Percentiles rank a stretch among this genome's conserved stretches.
These are phyloP conservation scores for Leptatherina wallacei DNA, from an alignment of 2,797 vertebrate species.

Conservation along the genomic window DNA sequence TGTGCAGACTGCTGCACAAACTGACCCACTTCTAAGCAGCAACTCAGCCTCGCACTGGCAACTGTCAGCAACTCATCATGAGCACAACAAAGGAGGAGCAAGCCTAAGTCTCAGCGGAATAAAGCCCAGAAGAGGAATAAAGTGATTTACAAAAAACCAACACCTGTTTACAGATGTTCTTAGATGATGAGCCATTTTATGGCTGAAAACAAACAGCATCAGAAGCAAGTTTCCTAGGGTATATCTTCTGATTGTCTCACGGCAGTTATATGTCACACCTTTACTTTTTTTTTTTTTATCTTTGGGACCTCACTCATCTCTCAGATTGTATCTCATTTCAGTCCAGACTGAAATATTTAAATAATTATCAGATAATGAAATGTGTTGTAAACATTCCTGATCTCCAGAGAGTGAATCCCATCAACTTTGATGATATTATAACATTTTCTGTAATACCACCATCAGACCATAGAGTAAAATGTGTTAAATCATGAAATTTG, in stretches of 20 bases:
- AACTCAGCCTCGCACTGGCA: slow-evolving; percentile 57
- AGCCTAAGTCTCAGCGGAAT: slow-evolving; percentile 47
- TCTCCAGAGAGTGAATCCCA: not conserved
- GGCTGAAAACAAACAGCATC: slow-evolving; percentile 26
- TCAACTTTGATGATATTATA: not conserved
- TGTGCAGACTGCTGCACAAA: slow-evolving; percentile 58
- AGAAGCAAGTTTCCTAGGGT: not conserved
- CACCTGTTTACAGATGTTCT: slow-evolving; percentile 40
- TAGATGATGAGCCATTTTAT: slow-evolving; percentile 32
- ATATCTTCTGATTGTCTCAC: not conserved
- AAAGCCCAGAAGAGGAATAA: slow-evolving; percentile 49
- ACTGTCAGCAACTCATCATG: slow-evolving; percentile 63
- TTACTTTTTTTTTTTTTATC: not conserved
- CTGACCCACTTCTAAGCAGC: slow-evolving; percentile 73
- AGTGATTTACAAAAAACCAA: slow-evolving; percentile 47
- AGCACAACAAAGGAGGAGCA: slow-evolving; percentile 61
- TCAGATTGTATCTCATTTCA: not conserved
- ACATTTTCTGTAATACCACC: not conserved
- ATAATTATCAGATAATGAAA: not conserved
- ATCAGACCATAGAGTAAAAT: not conserved
- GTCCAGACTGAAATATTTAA: not conserved
- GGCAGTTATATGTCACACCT: not conserved
- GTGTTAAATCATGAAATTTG: not conserved
- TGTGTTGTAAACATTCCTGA: not conserved
- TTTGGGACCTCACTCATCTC: not conserved